These are phyloP conservation scores for Lucifuga dentata DNA, from an alignment of 2,113 vertebrate genomes.

Conservation along the genomic window DNA sequence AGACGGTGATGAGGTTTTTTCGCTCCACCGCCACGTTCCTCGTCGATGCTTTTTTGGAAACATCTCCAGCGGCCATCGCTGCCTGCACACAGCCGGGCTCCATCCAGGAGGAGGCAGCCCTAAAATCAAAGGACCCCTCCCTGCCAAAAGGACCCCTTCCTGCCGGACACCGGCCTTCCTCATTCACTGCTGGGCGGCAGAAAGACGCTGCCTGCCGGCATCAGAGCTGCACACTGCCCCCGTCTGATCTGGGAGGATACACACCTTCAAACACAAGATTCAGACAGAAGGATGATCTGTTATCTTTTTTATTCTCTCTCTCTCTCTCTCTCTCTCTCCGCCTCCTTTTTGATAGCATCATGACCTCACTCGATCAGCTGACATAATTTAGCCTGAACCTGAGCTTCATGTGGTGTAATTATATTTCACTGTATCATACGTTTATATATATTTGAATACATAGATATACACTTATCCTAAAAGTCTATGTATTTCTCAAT, in stretches of 20 bases:
- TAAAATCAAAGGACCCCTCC: conserved; percentile 71
- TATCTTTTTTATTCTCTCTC: conserved; percentile 19
- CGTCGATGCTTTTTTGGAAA: conserved; percentile 86
- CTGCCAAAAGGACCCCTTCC: conserved; percentile 76
- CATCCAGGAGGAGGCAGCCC: conserved; percentile 81
- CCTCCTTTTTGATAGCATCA: conserved; percentile 54
- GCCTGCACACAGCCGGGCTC: conserved; percentile 84
- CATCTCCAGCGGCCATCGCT: conserved; percentile 89
- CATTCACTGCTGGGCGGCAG: conserved; percentile 38
- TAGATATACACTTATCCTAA: too few relatives aligned
- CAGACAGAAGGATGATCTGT: background rate
- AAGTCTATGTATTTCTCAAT: too few relatives aligned
- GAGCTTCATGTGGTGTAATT: too few relatives aligned
- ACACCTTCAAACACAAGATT: too few relatives aligned
- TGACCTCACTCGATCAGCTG: conserved; percentile 59
- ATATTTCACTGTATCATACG: too few relatives aligned
- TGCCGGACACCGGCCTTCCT: conserved; percentile 57
- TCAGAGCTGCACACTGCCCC: conserved; percentile 24
- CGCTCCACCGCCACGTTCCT: conserved; percentile 90
- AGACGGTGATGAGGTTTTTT: conserved; percentile 92
- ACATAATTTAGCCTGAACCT: conserved; percentile 15
- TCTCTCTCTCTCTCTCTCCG: conserved; percentile 22
- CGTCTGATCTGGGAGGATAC: too few relatives aligned
- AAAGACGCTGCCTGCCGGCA: conserved; percentile 34
- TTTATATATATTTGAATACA: too few relatives aligned